Conservation (phyloP, 2,797 vertebrate genomes). For the Eupleurogrammus muticus region DNA sequence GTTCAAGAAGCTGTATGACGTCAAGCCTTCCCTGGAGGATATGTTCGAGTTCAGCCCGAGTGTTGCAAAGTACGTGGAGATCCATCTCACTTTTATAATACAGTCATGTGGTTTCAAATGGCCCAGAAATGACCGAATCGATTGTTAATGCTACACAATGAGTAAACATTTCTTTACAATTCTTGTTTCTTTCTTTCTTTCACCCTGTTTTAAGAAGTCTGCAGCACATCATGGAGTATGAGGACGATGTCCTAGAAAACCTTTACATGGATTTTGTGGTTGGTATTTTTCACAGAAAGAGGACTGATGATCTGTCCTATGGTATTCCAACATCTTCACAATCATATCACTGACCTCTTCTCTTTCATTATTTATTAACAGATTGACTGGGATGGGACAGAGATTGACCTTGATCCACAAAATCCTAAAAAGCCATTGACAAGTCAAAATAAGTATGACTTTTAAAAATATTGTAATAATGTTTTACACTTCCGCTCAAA, state of each 20-base stretch:
- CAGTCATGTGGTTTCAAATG: neutral
- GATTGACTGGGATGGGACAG: constrained; percentile 64
- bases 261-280: constrained; percentile 87
- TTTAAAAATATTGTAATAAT: neutral
- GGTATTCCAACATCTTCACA: neutral
- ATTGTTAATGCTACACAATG: neutral
- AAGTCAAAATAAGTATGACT: constrained; percentile 73
- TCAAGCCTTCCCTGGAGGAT: constrained; percentile 89
- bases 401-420: constrained; percentile 73
- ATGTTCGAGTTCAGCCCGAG: constrained; percentile 88
- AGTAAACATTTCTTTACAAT: neutral
- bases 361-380: constrained; percentile 34
- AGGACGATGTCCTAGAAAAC: constrained; percentile 83
- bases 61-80: constrained; percentile 79
- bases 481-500: no score
- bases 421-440: constrained; percentile 72
- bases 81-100: neutral
- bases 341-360: neutral
- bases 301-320: neutral
- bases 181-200: neutral
- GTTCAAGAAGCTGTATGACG: constrained; percentile 93
- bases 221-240: constrained; percentile 84
- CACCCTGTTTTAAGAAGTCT: constrained; percentile 80
- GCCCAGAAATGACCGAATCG: neutral
- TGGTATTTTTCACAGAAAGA: constrained; percentile 45